phyloP scores from a whole-genome alignment of 2,888 invertebrate genomes.

The Caenorhabditis virilis region DNA sequence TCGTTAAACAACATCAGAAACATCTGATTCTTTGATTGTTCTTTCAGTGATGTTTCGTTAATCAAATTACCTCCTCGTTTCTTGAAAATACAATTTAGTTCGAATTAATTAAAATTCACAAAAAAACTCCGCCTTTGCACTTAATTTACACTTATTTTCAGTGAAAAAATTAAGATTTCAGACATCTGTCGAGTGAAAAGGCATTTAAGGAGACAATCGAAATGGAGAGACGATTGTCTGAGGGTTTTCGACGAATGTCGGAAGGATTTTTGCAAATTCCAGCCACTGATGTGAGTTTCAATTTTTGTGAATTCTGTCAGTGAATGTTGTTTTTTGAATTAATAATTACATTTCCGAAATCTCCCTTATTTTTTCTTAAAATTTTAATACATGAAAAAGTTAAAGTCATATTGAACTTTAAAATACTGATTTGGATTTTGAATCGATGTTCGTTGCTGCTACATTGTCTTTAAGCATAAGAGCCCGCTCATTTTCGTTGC shows the following conservation, averaged over 20 bases:
- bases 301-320: neutral
- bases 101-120: neutral
- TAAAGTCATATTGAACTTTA: neutral
- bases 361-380: neutral
- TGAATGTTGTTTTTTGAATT: too few relatives aligned
- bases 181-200: neutral
- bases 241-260: slow-evolving; percentile 32
- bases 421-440: too few relatives aligned
- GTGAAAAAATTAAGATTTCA: slow-evolving; percentile 5
- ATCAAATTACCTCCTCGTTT: neutral
- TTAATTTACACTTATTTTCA: slow-evolving; percentile 2
- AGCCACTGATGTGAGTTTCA: slow-evolving; percentile 26
- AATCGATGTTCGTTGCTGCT: too few relatives aligned
- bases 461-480: too few relatives aligned
- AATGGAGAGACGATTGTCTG: slow-evolving; percentile 27
- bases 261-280: slow-evolving; percentile 35
- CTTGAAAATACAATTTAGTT: neutral
- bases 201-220: neutral
- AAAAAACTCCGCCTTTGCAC: neutral
- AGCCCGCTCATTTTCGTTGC: too few relatives aligned
- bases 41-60: neutral
- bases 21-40: neutral
- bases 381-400: neutral
- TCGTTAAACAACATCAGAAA: neutral
- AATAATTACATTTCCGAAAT: neutral